Evolutionary conservation across 1,140 invertebrate species (phyloP).

Genomic region (Lasaia peninsularis): DNA sequence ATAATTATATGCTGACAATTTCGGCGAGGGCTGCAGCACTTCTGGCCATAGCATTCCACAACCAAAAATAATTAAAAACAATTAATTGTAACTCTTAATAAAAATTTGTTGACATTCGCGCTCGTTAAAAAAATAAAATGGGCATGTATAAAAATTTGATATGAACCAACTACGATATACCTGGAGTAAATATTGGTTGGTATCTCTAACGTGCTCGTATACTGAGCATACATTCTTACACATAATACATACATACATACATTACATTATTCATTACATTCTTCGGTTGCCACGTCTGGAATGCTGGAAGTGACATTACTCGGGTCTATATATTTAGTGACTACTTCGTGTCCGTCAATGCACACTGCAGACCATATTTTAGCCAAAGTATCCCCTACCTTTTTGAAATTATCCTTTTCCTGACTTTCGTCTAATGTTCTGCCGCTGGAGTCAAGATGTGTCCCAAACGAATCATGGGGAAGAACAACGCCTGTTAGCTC

Average conservation of each 20-base stretch:
- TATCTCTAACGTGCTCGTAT: conserved; percentile 36
- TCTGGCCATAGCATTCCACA: conserved; percentile 18
- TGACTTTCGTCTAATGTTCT: conserved; percentile 10
- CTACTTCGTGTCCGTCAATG: conserved; percentile 6
- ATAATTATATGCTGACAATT: conserved; percentile 15
- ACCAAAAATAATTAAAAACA: conserved; percentile 23
- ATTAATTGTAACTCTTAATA: conserved; percentile 25
- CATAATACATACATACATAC: no score
- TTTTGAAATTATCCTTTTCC: conserved; percentile 3
- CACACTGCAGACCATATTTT: not conserved
- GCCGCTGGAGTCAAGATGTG: conserved; percentile 4
- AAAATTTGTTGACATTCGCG: conserved; percentile 19
- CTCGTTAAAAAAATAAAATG: conserved; percentile 18
- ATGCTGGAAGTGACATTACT: conserved; percentile 22
- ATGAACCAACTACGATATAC: conserved; percentile 12
- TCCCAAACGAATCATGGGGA: conserved; percentile 36
- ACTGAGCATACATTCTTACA: no score
- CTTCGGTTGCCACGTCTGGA: conserved; percentile 23
- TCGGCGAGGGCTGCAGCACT: conserved; percentile 18
- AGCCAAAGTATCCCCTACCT: not conserved
- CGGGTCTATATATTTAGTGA: conserved; percentile 19
- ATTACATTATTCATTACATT: no score
- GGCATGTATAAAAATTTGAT: conserved; percentile 19
- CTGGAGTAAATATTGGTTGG: conserved; percentile 26
- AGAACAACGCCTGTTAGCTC: conserved; percentile 40